Evolutionary conservation across 2,113 vertebrate genomes (phyloP), one percentile per base, ranked within the genome.

Genomic region (Ammodytes dubius): DNA sequence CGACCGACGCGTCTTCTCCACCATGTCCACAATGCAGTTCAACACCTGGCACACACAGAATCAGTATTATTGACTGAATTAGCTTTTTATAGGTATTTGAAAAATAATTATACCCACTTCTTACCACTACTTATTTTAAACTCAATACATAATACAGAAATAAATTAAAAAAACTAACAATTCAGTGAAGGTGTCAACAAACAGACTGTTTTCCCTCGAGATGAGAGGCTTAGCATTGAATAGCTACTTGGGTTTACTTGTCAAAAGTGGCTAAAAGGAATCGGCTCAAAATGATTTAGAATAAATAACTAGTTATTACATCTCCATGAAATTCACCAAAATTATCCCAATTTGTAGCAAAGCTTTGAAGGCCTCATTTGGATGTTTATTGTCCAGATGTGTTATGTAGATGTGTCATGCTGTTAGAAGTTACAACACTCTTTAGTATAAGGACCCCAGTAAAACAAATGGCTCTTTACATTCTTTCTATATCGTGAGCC

Each of bases 21-120:
- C 98, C 98, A 99, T 99, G 94, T 99, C 98, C 95, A 99, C 98
- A 63, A 99, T 99, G 88, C 97, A 99, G 84, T 99, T 99, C 88
- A 99, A 90, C 1, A 98, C 97, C 98, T 99, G 10, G 1, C 13
- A 64, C 35, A 19, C 37, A 53, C 9, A 46, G 4, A 57, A 2
- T 27, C 1, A 27, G 27, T 0, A 9, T 6, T 27, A 39, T 5
- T 64, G 6, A 19, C 3, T n/a, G 53, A 35, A 5, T 57, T 47
- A 47, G 17, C 45, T 17, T 71, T 72, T 6, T 27, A 47, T 27
- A 47, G 42, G 5, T 27, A 5, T 54, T 64, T 37, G 7, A 45
- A 15, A 69, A 6, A 17, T 7, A 14, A 1, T 2, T n/a, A 8
- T 10, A 74, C 27, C 1, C 7, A 39, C 7, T 56, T 37, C 3